phyloP scores from a whole-genome alignment of 2,113 vertebrate species.

The Arothron firmamentum region DNA sequence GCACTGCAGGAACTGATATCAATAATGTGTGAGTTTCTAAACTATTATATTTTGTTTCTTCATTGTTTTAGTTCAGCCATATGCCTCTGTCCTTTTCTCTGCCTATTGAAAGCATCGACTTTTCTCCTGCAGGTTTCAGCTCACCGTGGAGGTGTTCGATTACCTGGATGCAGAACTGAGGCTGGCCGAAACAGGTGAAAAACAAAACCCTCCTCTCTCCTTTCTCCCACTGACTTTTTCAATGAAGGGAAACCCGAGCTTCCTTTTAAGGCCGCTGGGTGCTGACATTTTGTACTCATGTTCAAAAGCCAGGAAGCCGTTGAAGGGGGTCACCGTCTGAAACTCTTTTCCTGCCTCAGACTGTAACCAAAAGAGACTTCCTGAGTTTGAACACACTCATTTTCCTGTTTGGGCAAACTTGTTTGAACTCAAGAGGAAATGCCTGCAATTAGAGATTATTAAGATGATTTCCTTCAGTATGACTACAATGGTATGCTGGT shows the following conservation, averaged over 20 bases:
- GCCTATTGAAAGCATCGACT: constrained; percentile 44
- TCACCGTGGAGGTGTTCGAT: constrained; percentile 97
- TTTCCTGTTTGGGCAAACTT: constrained; percentile 14
- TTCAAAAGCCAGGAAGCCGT: constrained; percentile 8
- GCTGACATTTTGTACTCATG: constrained; percentile 53
- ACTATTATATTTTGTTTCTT: too few species aligned
- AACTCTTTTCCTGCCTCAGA: neutral
- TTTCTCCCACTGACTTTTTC: constrained; percentile 20
- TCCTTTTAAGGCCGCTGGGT: constrained; percentile 2
- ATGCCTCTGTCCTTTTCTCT: constrained; percentile 13
- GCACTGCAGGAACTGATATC: constrained; percentile 86
- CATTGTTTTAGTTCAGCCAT: too few species aligned
- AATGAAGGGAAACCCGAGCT: constrained; percentile 60
- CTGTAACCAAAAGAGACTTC: neutral
- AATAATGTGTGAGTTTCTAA: constrained; percentile 88
- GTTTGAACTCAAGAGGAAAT: constrained; percentile 53
- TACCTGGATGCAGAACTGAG: constrained; percentile 94
- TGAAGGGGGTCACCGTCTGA: constrained; percentile 17
- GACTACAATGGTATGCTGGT: constrained; percentile 25
- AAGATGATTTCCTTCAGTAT: constrained; percentile 42
- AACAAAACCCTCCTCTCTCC: constrained; percentile 15
- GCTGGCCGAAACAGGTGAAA: constrained; percentile 88
- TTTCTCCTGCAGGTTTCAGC: constrained; percentile 86
- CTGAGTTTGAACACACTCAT: neutral
- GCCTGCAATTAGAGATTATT: constrained; percentile 50